Conservation (phyloP, 2,113 vertebrate species). For the Tretioscincus oriximinensis region DNA sequence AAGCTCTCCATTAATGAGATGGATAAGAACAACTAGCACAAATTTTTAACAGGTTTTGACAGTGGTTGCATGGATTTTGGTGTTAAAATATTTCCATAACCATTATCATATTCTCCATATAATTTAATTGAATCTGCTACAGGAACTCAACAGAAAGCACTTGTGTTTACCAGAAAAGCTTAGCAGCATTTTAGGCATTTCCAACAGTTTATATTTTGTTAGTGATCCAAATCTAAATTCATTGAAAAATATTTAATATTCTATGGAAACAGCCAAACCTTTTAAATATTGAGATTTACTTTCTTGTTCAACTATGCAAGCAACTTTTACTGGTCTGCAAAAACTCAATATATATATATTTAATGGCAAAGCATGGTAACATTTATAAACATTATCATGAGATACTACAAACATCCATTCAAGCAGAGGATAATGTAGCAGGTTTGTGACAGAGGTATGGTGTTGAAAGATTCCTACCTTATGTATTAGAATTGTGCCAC, state of each 20-base stretch:
- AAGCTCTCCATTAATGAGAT: too few relatives aligned
- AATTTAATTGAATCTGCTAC: neutral
- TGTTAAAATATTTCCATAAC: too few relatives aligned
- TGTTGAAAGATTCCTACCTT: constrained; percentile 72
- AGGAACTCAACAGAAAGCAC: neutral
- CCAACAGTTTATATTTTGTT: too few relatives aligned
- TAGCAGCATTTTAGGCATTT: too few relatives aligned
- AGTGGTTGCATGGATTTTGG: too few relatives aligned
- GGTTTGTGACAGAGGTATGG: neutral
- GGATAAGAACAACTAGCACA: too few relatives aligned
- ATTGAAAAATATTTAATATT: neutral
- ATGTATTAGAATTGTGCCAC: constrained; percentile 89
- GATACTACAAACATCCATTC: neutral
- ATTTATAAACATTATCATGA: neutral
- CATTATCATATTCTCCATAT: too few relatives aligned
- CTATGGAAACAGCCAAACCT: neutral
- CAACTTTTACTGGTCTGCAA: neutral
- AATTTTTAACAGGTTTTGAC: too few relatives aligned
- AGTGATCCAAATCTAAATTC: neutral
- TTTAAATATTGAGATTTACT: neutral
- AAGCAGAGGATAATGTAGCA: neutral
- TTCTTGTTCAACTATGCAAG: neutral
- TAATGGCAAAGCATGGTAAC: neutral
- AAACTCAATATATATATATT: too few relatives aligned
- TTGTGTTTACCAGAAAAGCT: neutral